A percentile compares a stretch with the other conserved stretches of the same genome.
These are phyloP conservation scores for Neelides folsomi DNA, from an alignment of 2,888 invertebrate genomes.

Conservation along the genomic window DNA sequence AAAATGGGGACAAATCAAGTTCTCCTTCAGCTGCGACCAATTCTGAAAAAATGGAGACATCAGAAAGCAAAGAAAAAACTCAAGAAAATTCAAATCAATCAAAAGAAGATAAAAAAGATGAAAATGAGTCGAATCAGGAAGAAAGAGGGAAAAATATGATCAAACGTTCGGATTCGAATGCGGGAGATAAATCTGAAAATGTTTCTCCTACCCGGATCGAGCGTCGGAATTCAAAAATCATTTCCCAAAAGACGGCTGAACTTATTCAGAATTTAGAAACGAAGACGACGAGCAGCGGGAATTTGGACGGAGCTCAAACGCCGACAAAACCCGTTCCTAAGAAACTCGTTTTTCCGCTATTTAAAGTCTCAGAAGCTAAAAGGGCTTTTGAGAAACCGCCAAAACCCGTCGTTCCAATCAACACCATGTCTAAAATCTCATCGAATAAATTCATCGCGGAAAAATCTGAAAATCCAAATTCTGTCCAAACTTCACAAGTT, in stretches of 20 bases:
- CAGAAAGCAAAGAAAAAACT: constrained; percentile 5
- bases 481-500: not conserved
- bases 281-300: constrained; percentile 12
- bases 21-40: constrained; percentile 1
- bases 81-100: constrained; percentile 8
- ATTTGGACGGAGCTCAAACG: constrained; percentile 2
- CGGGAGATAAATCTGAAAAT: constrained; percentile 4
- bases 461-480: constrained; percentile 6
- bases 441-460: not conserved
- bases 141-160: constrained; percentile 10
- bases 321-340: constrained; percentile 39
- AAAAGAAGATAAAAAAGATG: constrained; percentile 11
- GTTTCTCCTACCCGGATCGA: constrained; percentile 29
- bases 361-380: constrained; percentile 74
- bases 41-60: not conserved
- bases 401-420: constrained; percentile 14
- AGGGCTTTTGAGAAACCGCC: constrained; percentile 50
- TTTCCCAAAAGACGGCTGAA: constrained; percentile 32
- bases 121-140: constrained; percentile 8
- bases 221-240: constrained; percentile 29
- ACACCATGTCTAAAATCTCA: not conserved
- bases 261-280: constrained; percentile 31
- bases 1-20: not conserved
- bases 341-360: constrained; percentile 64
- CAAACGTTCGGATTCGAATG: constrained; percentile 19